Evolutionary conservation across 92 coral and sea anemone species (phyloP).

Genomic region (Zoanthus sansibaricus): DNA sequence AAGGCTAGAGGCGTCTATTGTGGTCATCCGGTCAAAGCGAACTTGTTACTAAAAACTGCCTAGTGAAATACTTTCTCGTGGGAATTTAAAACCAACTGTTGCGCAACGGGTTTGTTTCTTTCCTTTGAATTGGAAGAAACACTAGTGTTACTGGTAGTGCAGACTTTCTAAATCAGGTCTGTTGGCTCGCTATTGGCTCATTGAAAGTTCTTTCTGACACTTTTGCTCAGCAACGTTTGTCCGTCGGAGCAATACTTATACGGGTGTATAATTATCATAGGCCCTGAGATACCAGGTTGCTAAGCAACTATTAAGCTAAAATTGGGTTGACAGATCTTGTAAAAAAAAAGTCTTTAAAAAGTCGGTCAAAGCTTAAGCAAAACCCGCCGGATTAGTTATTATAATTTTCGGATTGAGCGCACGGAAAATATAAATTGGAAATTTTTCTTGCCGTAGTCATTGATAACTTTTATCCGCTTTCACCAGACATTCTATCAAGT

Average conservation of each 20-base stretch:
- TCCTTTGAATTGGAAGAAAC: constrained; percentile 4
- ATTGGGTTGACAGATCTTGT: not conserved
- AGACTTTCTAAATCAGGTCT: constrained; percentile 16
- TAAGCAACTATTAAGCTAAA: constrained; percentile 24
- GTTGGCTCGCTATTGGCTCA: constrained; percentile 15
- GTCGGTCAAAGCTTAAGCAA: not conserved
- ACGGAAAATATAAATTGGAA: not conserved
- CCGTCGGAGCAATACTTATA: constrained; percentile 17
- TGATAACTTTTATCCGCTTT: not conserved
- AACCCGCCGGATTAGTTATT: not conserved
- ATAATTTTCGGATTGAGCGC: not conserved
- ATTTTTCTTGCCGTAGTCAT: not conserved
- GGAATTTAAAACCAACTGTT: constrained; percentile 47
- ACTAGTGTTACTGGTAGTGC: not conserved
- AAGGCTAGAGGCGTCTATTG: not conserved
- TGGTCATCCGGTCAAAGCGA: not conserved
- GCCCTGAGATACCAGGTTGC: constrained; percentile 37
- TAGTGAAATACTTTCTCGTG: constrained; percentile 19
- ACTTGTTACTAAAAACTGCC: not conserved
- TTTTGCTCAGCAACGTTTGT: constrained; percentile 78
- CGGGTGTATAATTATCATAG: constrained; percentile 38
- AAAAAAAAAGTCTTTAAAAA: not conserved
- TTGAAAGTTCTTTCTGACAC: constrained; percentile 47
- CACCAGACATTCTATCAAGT: no score
- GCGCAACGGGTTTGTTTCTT: not conserved